Evolutionary conservation across 2,888 invertebrate species (phyloP), one percentile per base, ranked within the genome.

Genomic region (Meghimatium bilineatum): DNA sequence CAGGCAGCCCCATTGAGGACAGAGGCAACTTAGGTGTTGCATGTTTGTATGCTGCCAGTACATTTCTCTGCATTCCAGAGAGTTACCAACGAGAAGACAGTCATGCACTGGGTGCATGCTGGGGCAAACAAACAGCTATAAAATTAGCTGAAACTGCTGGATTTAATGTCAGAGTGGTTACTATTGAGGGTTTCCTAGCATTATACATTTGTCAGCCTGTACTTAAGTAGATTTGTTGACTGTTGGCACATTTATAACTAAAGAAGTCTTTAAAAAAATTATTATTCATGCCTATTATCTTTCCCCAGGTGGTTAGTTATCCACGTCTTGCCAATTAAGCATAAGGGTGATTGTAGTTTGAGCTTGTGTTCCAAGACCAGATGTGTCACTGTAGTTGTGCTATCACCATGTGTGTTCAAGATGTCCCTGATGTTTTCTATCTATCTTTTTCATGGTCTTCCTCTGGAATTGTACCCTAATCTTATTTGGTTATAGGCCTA

Each of bases 11-110:
- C 17, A 52, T 67, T 1, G 78, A 76, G 1, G 85, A 87, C 56
- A 60, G 38, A 20, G 85, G 84, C 66, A 76, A 85, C 29, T 36
- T 60, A 26, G 17, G 44, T 2, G 85, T 60, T 23, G 56, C 83
- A 0, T 72, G 29, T 60, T 26, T 79, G 56, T 87, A 83, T 66
- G 80, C 84, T 17, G 67, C 56, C 8, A 76, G 83, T n/a, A 77
- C 86, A 0, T 87, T 87, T 60, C 32, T 79, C 8, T 87, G 87
- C 63, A 79, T 87, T n/a, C 87, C 87, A 0, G 87, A 87, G 38
- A 86, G 87, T 63, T 87, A 56, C 60, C 87, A 87, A 74, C 74
- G 67, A 56, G 44, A 75, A 20, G 82, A 82, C 34, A 85, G 85
- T 17, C 49, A 52, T 1, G 87, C 85, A 5, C 60, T 83, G 44